Base-by-base conservation (phyloP, 30 jellyfish, hydroid and myxozoan species). In the Hydractinia symbiolongicarpus region DNA sequence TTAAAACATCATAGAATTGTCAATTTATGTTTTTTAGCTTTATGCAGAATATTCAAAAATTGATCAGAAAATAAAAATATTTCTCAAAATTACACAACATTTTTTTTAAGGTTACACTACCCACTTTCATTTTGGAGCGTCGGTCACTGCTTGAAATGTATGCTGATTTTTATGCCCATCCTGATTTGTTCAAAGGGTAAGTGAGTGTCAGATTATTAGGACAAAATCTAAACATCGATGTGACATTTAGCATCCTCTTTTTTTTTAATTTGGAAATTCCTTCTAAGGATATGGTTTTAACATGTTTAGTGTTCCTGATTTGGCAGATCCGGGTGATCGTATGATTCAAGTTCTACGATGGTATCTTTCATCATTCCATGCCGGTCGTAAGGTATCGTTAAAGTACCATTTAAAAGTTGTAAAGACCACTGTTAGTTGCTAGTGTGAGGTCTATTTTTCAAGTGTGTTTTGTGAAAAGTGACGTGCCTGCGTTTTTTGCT, bases 151-250 rank as follows among this genome's bases (percentile, higher is more conserved):
- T 91, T 5, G 98, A 91, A 70, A 91, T 91, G 98, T 91, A 86
- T 58, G 96, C 96, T 55, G 98, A 91, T 69, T 91, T 91, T 75
- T 91, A 86, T 76, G 94, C 98, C 7, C 96, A 87, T 67, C 98
- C 98, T 50, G 95, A 91, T 67, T 73, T 91, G 19, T 91, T 91
- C 85, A 82, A 72, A 61, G 95, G 94, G 98, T 91, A 77, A 53
- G 89, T 44, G 7, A 19, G 5, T 44, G 19, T 64, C 40, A 13
- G 19, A 58, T 58, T 64, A 30, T 30, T 30, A 30, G 2, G 44
- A 30, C 44, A 30, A 30, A 30, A 30, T 30, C 44, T 30, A 30
- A 30, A 30, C 44, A 30, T 30, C 44, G 44, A 30, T 30, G 44
- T 30, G 44, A 30, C 44, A 30, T 30, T 30, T 30, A 30, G 44